Conservation (phyloP, 2,888 invertebrate species). For the Harpagoxenus sublaevis region DNA sequence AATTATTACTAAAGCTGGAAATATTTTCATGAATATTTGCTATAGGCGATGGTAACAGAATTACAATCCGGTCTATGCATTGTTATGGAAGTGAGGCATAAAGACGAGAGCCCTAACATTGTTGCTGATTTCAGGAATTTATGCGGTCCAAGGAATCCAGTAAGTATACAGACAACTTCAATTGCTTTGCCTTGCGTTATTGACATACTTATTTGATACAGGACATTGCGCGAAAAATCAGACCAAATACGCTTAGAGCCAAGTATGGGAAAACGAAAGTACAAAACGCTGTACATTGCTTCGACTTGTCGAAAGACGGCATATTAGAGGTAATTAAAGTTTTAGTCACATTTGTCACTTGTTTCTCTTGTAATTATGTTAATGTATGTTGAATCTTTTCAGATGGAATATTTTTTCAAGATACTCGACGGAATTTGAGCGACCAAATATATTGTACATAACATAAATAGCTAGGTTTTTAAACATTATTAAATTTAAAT, state of each 20-base stretch:
- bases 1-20: too few relatives aligned
- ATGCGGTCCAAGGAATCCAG: slow-evolving; percentile 96
- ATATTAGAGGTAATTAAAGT: too few relatives aligned
- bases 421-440: too few relatives aligned
- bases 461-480: too few relatives aligned
- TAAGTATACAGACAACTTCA: slow-evolving; percentile 85
- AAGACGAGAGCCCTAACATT: slow-evolving; percentile 81
- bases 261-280: too few relatives aligned
- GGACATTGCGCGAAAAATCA: not conserved
- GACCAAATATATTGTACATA: not conserved
- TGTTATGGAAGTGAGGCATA: slow-evolving; percentile 93
- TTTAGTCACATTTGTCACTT: too few relatives aligned
- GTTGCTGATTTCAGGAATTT: slow-evolving; percentile 93
- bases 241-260: too few relatives aligned
- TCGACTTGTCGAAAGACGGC: too few relatives aligned
- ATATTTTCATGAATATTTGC: slow-evolving; percentile 12
- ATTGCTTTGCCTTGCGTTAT: not conserved
- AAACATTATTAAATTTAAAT: too few relatives aligned
- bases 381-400: too few relatives aligned
- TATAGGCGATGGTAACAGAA: slow-evolving; percentile 93
- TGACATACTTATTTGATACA: not conserved
- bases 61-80: slow-evolving; percentile 94
- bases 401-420: too few relatives aligned
- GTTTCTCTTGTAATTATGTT: too few relatives aligned
- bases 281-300: not conserved